Base-by-base conservation (phyloP, 2,888 invertebrate genomes). In the Sinodicranocentrus sp. region DNA sequence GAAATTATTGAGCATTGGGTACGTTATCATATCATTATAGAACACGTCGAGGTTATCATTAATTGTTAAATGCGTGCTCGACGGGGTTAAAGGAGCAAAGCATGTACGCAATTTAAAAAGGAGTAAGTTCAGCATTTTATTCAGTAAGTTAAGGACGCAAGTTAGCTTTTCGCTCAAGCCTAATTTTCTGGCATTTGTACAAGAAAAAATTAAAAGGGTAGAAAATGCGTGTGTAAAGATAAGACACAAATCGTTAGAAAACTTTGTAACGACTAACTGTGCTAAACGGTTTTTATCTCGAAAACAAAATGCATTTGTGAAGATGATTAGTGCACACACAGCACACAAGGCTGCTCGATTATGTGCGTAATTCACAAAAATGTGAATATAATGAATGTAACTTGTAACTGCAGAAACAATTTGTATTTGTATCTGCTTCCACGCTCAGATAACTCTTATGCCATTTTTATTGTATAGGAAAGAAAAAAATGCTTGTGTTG, bases 231-330 rank as follows among this genome's bases (percentile, higher is more conserved):
- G n/a, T n/a, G n/a, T n/a, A n/a, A n/a, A n/a, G n/a, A n/a, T n/a
- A n/a, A n/a, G 39, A 54, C 33, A 52, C 8, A 23, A 15, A 57
- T 23, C 59, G 44, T 13, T 44, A 28, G 44, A 63, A 48, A 73
- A 48, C 61, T 73, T 73, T 61, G 25, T 73, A 44, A 59, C 23
- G 72, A 57, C 39, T 57, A 39, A 70, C 25, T 44, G 25, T 23
- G 3, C 19, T 23, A 59, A 23, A 59, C 5, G 25, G 71, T 43
- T 44, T 70, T 72, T 44, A 44, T 61, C 57, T 71, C 19, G 6
- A 17, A 26, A 5, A 63, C 21, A 63, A n/a, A 2, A n/a, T 63
- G 63, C 19, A 15, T 19, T 10, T 33, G 10, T 33, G 33, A 33
- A 33, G 3, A 33, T 33, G 33, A 6, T 33, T 33, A 33, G 33